Conservation (phyloP, 2,888 invertebrate genomes). For the Epinotia brunnichana region DNA sequence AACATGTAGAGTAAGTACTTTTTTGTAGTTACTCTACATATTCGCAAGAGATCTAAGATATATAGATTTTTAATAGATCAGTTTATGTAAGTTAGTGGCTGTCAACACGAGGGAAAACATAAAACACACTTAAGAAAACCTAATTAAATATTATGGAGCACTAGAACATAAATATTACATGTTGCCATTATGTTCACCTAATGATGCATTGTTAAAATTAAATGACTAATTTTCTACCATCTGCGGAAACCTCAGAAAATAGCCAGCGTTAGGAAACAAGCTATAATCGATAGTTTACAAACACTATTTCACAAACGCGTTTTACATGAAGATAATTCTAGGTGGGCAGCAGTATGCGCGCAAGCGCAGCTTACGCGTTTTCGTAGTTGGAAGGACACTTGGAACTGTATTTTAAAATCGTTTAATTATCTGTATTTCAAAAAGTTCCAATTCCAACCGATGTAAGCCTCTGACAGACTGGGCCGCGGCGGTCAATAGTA, state of each 20-base stretch:
- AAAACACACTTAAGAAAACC: background rate
- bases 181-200: conserved; percentile 15
- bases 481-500: too few relatives aligned
- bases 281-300: conserved; percentile 3
- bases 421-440: too few relatives aligned
- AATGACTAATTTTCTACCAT: conserved; percentile 15
- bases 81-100: background rate
- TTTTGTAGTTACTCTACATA: too few relatives aligned
- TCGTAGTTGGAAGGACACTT: too few relatives aligned
- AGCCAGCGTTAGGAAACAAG: conserved; percentile 7
- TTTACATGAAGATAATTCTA: conserved; percentile 8
- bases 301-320: conserved; percentile 18
- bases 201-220: conserved; percentile 29
- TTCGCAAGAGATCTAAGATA: too few relatives aligned
- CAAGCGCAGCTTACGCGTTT: too few relatives aligned
- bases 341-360: background rate
- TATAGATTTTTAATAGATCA: background rate
- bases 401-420: too few relatives aligned
- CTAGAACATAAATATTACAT: conserved; percentile 13
- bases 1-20: too few relatives aligned
- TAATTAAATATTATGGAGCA: conserved; percentile 1
- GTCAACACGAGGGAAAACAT: background rate
- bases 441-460: too few relatives aligned
- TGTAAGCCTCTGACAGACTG: too few relatives aligned
- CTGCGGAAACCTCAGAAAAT: conserved; percentile 23